Conservation (phyloP, 1,140 invertebrate genomes). For the Nebria ingens region DNA sequence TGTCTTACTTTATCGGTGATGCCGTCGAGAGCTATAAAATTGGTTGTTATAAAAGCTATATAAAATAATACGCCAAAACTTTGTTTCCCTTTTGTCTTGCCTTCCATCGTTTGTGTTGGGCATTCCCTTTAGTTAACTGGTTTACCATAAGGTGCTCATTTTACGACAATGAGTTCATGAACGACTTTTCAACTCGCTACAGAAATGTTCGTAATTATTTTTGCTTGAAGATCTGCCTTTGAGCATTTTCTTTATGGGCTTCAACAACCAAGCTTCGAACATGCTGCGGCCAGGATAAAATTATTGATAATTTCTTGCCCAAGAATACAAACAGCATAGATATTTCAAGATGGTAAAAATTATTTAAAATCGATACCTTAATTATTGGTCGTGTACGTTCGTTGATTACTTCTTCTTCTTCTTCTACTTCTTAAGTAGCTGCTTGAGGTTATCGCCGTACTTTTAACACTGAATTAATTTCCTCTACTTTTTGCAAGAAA, state of each 20-base stretch:
- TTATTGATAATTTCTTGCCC: too few species aligned
- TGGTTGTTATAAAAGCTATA: conserved; percentile 1
- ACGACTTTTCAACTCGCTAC: conserved; percentile 6
- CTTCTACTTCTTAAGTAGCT: too few species aligned
- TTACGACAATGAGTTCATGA: conserved; percentile 8
- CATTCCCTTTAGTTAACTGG: neutral
- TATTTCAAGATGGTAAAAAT: neutral
- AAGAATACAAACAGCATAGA: too few species aligned
- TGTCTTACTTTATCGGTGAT: neutral
- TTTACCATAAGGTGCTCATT: conserved; percentile 6
- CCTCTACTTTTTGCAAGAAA: neutral
- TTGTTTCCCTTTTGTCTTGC: neutral
- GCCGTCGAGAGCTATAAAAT: neutral
- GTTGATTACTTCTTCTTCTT: neutral
- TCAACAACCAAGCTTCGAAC: too few species aligned
- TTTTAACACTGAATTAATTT: neutral
- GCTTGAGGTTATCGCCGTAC: neutral
- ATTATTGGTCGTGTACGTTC: neutral
- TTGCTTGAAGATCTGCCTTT: neutral
- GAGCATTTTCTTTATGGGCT: neutral
- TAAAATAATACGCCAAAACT: neutral
- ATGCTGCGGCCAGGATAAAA: too few species aligned
- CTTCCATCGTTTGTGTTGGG: neutral
- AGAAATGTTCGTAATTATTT: conserved; percentile 3
- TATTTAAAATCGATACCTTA: neutral